phyloP scores from a whole-genome alignment of 2,113 vertebrate genomes.

The Cyphomyrus discorhynchus region DNA sequence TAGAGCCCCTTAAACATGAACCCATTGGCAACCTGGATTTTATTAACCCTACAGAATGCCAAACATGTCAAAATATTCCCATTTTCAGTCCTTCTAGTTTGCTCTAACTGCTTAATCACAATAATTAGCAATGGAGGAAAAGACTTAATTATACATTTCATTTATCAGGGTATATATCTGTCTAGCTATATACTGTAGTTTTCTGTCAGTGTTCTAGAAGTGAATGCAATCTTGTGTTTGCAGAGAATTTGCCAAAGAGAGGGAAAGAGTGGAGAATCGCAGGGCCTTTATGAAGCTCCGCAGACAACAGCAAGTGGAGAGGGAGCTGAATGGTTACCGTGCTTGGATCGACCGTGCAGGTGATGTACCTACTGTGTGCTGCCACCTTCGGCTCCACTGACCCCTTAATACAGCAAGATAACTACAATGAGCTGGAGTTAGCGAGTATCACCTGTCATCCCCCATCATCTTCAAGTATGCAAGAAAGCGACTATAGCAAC shows the following conservation, averaged over 20 bases:
- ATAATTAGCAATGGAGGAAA: constrained; percentile 3
- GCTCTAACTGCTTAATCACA: not conserved
- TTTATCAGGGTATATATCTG: not conserved
- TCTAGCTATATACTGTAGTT: too few relatives aligned
- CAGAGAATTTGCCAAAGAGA: constrained; percentile 98
- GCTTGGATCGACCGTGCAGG: constrained; percentile 98
- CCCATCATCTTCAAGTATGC: not conserved
- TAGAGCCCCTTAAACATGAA: not conserved
- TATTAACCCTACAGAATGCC: not conserved
- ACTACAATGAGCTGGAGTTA: not conserved
- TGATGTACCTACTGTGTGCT: constrained; percentile 25
- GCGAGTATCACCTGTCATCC: not conserved
- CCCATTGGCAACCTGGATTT: not conserved
- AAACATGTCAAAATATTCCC: not conserved
- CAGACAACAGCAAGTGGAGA: constrained; percentile 92
- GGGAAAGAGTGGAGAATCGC: constrained; percentile 94
- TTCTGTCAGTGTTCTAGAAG: not conserved
- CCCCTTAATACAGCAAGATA: not conserved
- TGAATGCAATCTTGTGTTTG: not conserved
- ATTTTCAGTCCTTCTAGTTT: not conserved
- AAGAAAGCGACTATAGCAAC: too few relatives aligned
- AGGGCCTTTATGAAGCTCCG: constrained; percentile 96
- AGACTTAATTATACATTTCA: not conserved
- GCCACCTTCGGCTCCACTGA: not conserved
- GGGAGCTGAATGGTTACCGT: constrained; percentile 90